Evolutionary conservation across 2,113 vertebrate genomes (phyloP).

Genomic region (Myxocyprinus asiaticus): DNA sequence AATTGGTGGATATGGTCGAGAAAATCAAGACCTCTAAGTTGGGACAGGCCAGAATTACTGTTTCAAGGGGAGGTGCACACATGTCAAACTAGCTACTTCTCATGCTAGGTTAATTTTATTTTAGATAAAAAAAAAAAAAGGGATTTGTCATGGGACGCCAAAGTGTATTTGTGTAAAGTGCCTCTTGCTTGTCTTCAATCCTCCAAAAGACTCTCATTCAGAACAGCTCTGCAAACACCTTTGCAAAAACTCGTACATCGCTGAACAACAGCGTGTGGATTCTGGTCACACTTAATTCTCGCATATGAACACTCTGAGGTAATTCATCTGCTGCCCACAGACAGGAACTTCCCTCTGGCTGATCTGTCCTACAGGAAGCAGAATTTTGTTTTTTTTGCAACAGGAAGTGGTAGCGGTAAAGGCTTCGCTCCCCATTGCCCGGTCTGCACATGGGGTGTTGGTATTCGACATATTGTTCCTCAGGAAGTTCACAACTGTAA

Average conservation of each 20-base stretch:
- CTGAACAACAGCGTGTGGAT: neutral
- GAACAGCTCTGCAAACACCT: neutral
- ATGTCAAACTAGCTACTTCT: too few relatives aligned
- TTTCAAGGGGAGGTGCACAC: too few relatives aligned
- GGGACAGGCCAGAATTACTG: too few relatives aligned
- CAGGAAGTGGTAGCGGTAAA: conserved; percentile 66
- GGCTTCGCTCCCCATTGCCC: conserved; percentile 52
- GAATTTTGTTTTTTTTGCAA: conserved; percentile 33
- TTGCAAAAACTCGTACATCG: neutral
- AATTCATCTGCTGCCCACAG: conserved; percentile 47
- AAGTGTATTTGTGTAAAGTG: neutral
- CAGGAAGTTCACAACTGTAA: conserved; percentile 71
- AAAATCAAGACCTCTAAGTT: too few relatives aligned
- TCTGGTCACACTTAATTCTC: neutral
- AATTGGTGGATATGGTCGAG: too few relatives aligned
- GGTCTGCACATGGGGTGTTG: conserved; percentile 42
- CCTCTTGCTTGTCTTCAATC: neutral
- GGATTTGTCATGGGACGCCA: too few relatives aligned
- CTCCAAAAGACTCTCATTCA: neutral
- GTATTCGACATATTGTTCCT: conserved; percentile 62
- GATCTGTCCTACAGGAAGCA: conserved; percentile 69
- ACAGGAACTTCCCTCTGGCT: conserved; percentile 68
- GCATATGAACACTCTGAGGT: neutral
- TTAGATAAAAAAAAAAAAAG: too few relatives aligned
- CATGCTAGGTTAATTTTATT: too few relatives aligned